phyloP scores from a whole-genome alignment of 2,113 vertebrate species.

The Scophthalmus maximus region DNA sequence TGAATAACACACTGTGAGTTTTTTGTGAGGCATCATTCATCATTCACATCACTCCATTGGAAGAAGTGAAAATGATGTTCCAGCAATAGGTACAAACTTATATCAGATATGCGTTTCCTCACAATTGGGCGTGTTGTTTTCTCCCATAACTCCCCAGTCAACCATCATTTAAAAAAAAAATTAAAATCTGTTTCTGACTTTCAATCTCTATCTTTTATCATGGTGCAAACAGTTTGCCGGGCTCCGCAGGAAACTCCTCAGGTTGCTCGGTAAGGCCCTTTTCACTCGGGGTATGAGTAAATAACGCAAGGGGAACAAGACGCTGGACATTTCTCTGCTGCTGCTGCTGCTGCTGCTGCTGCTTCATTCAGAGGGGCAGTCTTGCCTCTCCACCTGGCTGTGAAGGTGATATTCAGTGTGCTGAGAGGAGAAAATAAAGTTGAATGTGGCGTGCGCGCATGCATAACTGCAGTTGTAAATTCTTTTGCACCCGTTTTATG shows the following conservation, averaged over 20 bases:
- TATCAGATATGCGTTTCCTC: neutral
- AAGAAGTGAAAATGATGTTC: neutral
- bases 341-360: no score
- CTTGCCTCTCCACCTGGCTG: no score
- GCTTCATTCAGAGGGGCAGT: conserved; percentile 41
- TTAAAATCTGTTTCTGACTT: conserved; percentile 10
- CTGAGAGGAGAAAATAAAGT: neutral
- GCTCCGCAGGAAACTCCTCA: conserved; percentile 37
- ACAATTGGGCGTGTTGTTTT: neutral
- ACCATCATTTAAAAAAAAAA: conserved; percentile 1
- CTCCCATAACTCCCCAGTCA: conserved; percentile 15
- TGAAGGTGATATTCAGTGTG: conserved; percentile 37
- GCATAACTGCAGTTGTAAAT: no score
- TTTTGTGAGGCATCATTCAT: conserved; percentile 20
- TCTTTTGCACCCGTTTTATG: no score
- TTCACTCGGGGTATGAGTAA: conserved; percentile 48
- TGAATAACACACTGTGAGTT: conserved; percentile 27
- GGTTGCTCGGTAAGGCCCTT: conserved; percentile 38
- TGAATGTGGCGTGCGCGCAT: neutral
- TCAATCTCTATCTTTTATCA: conserved; percentile 33
- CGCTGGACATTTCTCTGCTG: no score
- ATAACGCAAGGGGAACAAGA: no score
- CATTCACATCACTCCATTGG: neutral
- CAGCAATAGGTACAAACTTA: neutral
- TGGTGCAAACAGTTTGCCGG: conserved; percentile 35